These are phyloP conservation scores for Acropora yongei DNA, from an alignment of 64 coral and sea anemone genomes.

Conservation along the genomic window DNA sequence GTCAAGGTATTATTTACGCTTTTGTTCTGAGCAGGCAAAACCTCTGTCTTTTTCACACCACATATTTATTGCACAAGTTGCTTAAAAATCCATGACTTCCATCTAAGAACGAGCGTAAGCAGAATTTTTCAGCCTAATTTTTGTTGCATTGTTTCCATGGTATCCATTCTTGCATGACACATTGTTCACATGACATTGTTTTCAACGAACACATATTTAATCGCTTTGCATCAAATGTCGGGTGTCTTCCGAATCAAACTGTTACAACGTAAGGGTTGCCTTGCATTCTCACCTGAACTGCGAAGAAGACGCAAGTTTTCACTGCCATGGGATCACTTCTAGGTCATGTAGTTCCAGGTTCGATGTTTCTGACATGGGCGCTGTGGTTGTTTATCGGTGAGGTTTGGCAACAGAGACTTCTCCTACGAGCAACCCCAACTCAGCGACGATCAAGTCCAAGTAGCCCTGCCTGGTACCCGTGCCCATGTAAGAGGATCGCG, in stretches of 20 bases:
- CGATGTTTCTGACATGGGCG: slow-evolving; percentile 40
- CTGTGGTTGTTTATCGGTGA: slow-evolving; percentile 70
- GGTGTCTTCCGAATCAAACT: background rate
- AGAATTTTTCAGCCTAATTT: background rate
- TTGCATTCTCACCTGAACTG: background rate
- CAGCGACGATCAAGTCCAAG: background rate
- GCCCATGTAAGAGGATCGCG: background rate
- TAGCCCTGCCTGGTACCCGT: background rate
- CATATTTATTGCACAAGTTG: no score
- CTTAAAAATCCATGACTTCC: no score
- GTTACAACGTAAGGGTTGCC: background rate
- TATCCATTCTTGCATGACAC: background rate
- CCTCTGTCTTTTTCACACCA: no score
- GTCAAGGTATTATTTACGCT: no score
- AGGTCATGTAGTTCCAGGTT: slow-evolving; percentile 72
- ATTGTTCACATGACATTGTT: background rate
- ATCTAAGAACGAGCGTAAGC: no score
- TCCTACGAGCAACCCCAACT: background rate
- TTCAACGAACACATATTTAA: background rate
- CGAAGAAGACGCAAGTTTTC: background rate
- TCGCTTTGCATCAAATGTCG: background rate
- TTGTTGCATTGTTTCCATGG: background rate
- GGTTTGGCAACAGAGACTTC: background rate
- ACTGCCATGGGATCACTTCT: slow-evolving; percentile 56
- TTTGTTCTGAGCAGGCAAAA: no score